phyloP scores from a whole-genome alignment of 2,888 invertebrate genomes.

The Sinotaia quadrata region DNA sequence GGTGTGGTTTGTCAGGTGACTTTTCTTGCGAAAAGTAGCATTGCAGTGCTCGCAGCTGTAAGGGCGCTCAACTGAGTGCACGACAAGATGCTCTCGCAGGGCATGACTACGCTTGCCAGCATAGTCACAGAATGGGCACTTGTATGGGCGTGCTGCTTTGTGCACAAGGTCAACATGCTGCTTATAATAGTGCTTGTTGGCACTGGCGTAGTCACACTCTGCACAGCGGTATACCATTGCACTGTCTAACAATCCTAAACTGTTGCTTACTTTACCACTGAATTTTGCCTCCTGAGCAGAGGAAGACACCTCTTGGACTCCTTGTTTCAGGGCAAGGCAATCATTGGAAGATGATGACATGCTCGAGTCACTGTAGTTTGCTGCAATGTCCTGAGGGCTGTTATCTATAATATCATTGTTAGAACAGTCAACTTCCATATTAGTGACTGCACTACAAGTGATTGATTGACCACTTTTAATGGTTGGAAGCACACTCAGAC shows the following conservation, averaged over 20 bases:
- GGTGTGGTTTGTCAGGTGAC: slow-evolving; percentile 69
- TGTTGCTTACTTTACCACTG: no score
- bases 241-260: not conserved
- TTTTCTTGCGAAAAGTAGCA: slow-evolving; percentile 70
- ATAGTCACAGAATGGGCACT: slow-evolving; percentile 71
- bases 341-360: no score
- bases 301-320: no score
- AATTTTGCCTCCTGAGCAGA: no score
- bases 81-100: slow-evolving; percentile 67
- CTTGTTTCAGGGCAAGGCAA: no score
- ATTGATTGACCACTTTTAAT: no score
- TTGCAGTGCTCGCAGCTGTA: slow-evolving; percentile 67
- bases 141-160: slow-evolving; percentile 65
- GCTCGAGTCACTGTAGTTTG: no score
- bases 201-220: slow-evolving; percentile 67
- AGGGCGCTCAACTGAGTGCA: slow-evolving; percentile 67
- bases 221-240: slow-evolving; percentile 48
- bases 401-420: no score
- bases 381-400: no score
- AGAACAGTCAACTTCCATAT: no score
- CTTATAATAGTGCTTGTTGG: slow-evolving; percentile 69
- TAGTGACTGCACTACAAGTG: no score
- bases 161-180: slow-evolving; percentile 70
- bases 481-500: no score
- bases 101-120: slow-evolving; percentile 70